A percentile compares a stretch with the other conserved stretches of the same genome.
These are phyloP conservation scores for Hymenopus coronatus DNA, from an alignment of 2,888 invertebrate species.

Conservation along the genomic window DNA sequence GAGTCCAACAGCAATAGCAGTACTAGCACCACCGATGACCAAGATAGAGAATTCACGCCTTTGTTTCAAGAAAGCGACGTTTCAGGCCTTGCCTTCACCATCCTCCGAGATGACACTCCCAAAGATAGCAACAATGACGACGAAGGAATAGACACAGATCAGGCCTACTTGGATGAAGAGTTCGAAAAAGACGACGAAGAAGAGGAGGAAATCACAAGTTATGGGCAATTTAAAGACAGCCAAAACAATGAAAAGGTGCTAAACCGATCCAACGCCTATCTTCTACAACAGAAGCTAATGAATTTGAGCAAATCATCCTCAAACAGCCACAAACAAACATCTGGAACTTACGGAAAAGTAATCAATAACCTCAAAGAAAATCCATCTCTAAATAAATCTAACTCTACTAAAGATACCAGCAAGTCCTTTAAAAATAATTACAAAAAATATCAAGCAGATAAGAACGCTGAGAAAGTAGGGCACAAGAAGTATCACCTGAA, in stretches of 20 bases:
- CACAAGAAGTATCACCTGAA: slow-evolving; percentile 14
- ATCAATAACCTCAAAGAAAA: neutral
- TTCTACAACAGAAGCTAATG: slow-evolving; percentile 17
- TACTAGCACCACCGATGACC: neutral
- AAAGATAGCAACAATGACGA: slow-evolving; percentile 20
- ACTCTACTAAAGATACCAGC: neutral
- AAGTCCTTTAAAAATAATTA: slow-evolving; percentile 5
- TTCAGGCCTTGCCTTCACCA: slow-evolving; percentile 20
- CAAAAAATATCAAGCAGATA: neutral
- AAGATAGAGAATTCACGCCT: slow-evolving; percentile 3
- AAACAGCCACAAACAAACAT: neutral
- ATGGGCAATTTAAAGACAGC: neutral
- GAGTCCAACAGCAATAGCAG: neutral
- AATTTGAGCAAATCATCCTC: neutral
- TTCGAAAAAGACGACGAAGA: neutral
- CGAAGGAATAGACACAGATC: neutral
- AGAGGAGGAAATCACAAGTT: neutral
- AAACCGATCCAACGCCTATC: slow-evolving; percentile 9
- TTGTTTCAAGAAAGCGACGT: slow-evolving; percentile 7
- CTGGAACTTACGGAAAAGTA: neutral
- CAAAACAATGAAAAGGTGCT: neutral
- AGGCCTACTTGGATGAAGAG: neutral
- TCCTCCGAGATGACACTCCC: slow-evolving; percentile 21
- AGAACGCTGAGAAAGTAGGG: neutral
- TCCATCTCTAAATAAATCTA: neutral